Conservation (phyloP, 1,140 invertebrate species). For the Protaetia brevitarsis region DNA sequence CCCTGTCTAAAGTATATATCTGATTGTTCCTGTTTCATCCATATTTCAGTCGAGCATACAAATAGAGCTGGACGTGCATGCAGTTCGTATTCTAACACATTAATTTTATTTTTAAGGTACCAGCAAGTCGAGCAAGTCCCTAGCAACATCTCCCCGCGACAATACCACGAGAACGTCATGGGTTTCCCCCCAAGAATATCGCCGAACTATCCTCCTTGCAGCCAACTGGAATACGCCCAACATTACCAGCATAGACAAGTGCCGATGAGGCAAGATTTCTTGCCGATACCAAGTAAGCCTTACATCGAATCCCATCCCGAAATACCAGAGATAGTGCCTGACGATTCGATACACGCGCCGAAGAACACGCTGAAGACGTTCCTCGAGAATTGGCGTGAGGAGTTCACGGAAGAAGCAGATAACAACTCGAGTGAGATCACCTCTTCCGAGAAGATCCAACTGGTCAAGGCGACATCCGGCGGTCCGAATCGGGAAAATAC, state of each 20-base stretch:
- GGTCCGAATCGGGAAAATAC: conserved; percentile 24
- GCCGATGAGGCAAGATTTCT: neutral
- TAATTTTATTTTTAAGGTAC: too few relatives aligned
- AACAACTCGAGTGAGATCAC: neutral
- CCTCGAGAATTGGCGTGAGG: conserved; percentile 14
- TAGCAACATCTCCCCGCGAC: conserved; percentile 23
- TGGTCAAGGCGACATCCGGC: neutral
- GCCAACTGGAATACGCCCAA: conserved; percentile 42
- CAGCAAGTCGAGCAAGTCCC: conserved; percentile 19
- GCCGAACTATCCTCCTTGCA: conserved; percentile 33
- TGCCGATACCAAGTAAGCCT: conserved; percentile 28
- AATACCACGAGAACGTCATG: conserved; percentile 34
- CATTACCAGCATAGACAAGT: conserved; percentile 44
- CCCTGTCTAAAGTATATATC: too few relatives aligned
- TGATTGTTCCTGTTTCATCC: too few relatives aligned
- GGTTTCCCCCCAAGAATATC: conserved; percentile 31
- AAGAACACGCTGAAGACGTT: conserved; percentile 26
- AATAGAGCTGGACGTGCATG: too few relatives aligned
- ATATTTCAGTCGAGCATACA: too few relatives aligned
- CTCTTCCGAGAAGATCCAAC: neutral
- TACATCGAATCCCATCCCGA: conserved; percentile 25
- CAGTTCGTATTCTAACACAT: too few relatives aligned
- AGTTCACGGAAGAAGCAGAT: neutral
- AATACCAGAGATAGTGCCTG: conserved; percentile 24
- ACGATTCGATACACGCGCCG: conserved; percentile 24